Conservation (phyloP, 2,113 vertebrate genomes). For the Eonycteris spelaea region DNA sequence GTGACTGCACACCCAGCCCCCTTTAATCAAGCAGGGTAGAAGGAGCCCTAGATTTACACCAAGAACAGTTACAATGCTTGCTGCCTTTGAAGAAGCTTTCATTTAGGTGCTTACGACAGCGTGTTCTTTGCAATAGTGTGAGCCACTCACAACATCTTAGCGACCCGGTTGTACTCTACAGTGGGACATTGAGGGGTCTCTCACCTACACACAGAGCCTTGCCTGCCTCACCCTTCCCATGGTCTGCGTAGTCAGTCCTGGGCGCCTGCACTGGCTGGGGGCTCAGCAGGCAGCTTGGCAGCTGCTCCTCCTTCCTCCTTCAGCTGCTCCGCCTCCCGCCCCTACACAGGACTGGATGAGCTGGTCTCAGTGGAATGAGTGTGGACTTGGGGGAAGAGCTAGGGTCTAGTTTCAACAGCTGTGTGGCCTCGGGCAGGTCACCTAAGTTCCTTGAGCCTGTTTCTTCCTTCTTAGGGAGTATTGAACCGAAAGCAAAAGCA, state of each 20-base stretch:
- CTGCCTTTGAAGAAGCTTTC: background rate
- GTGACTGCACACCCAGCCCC: background rate
- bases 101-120: background rate
- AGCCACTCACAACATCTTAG: background rate
- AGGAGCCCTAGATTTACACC: background rate
- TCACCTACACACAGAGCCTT: background rate
- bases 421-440: background rate
- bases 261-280: background rate
- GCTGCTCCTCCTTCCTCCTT: background rate
- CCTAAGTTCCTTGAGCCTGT: background rate
- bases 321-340: background rate
- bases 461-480: background rate
- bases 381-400: background rate
- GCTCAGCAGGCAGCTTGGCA: background rate
- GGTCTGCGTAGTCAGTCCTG: background rate
- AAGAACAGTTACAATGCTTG: background rate
- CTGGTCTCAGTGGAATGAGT: background rate
- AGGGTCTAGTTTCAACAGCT: no score
- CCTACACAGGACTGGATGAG: rapidly evolving
- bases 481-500: background rate
- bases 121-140: background rate
- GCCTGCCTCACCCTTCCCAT: rapidly evolving
- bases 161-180: background rate
- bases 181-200: background rate
- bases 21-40: background rate